Conservation (phyloP, 2,888 invertebrate genomes). For the Microplitis deprimator region DNA sequence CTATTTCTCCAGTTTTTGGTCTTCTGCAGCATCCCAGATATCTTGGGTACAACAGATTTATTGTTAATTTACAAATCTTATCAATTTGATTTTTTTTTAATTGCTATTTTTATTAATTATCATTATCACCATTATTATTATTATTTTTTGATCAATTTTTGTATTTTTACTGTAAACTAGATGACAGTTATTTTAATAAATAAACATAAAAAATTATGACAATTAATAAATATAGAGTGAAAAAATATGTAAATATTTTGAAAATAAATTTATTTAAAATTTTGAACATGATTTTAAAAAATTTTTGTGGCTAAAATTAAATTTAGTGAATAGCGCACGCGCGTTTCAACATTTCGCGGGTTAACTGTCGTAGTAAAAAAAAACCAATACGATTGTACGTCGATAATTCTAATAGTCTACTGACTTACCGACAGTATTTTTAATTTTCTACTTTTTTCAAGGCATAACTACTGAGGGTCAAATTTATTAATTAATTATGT, state of each 20-base stretch:
- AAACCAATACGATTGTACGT: constrained; percentile 42
- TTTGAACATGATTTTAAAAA: neutral
- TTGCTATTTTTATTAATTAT: constrained; percentile 9
- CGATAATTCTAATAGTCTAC: constrained; percentile 53
- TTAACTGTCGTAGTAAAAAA: constrained; percentile 33
- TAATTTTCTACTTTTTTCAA: constrained; percentile 47
- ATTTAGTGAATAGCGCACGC: constrained; percentile 8
- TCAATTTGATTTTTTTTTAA: neutral
- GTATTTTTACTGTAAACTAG: neutral
- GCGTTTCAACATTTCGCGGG: constrained; percentile 40
- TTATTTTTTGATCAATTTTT: neutral
- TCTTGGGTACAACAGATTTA: constrained; percentile 48
- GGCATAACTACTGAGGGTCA: constrained; percentile 21
- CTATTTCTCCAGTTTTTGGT: constrained; percentile 29
- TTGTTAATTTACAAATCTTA: constrained; percentile 33
- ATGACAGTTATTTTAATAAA: no score
- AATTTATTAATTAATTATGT: neutral
- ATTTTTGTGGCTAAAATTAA: neutral
- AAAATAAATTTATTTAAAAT: no score
- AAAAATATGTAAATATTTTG: no score
- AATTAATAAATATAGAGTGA: no score
- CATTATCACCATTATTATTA: neutral
- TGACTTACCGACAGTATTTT: constrained; percentile 57
- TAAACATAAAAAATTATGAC: no score
- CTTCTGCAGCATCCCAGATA: constrained; percentile 16